These are phyloP conservation scores for Gallinago media DNA, from an alignment of 2,113 vertebrate species.

Conservation along the genomic window DNA sequence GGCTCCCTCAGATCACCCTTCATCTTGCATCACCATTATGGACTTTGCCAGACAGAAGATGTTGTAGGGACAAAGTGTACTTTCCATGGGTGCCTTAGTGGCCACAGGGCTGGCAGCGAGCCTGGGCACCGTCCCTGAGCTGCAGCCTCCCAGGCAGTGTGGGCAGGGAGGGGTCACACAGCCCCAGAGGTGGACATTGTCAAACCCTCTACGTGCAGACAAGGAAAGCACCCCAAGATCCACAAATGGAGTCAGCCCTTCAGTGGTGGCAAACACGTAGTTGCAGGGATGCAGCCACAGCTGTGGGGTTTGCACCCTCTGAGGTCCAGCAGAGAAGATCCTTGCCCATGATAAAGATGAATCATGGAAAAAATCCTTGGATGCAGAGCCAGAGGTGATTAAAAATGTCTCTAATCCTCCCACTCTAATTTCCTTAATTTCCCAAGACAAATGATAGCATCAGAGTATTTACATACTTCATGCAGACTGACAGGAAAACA, in stretches of 20 bases:
- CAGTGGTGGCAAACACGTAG: not conserved
- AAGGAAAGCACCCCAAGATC: not conserved
- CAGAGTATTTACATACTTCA: not conserved
- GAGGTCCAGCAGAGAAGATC: not conserved
- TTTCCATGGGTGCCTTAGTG: not conserved
- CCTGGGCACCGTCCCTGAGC: not conserved
- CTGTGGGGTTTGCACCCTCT: not conserved
- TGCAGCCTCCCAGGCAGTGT: not conserved
- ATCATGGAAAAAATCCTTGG: not conserved
- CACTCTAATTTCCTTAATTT: constrained; percentile 10
- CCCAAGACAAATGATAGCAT: constrained; percentile 4
- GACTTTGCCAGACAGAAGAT: not conserved
- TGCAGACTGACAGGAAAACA: not conserved
- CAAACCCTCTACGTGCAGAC: too few relatives aligned
- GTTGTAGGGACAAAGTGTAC: not conserved
- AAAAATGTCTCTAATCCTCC: constrained; percentile 10
- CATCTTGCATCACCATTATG: not conserved
- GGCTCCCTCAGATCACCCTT: not conserved
- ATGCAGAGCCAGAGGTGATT: not conserved
- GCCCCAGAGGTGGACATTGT: not conserved
- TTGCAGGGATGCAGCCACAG: not conserved
- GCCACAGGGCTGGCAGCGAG: not conserved
- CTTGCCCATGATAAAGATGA: not conserved
- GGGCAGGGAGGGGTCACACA: not conserved
- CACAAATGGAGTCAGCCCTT: not conserved